phyloP scores from a whole-genome alignment of 2,113 vertebrate genomes.

The Microtus pennsylvanicus region DNA sequence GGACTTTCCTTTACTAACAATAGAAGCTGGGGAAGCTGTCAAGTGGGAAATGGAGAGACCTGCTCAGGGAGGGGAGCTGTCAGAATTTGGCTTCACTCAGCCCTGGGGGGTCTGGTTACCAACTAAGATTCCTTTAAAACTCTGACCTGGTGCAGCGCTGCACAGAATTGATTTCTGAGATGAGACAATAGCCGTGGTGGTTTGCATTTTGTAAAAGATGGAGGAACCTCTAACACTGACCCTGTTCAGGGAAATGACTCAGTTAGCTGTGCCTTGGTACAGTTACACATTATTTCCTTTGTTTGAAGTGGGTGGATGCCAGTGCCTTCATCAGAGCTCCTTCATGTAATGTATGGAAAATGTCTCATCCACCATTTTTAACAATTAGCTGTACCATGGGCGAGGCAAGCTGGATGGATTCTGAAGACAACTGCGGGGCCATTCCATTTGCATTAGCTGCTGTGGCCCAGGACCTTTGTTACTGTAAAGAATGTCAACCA shows the following conservation, averaged over 20 bases:
- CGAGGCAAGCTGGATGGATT: slow-evolving; percentile 62
- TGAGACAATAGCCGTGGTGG: slow-evolving; percentile 83
- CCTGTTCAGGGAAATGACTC: slow-evolving; percentile 68
- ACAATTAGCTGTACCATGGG: slow-evolving; percentile 82
- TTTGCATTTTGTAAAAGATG: slow-evolving; percentile 83
- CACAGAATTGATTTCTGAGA: slow-evolving; percentile 71
- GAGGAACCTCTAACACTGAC: slow-evolving; percentile 80
- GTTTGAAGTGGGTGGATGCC: slow-evolving; percentile 87
- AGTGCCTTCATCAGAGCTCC: slow-evolving; percentile 82
- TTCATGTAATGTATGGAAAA: slow-evolving; percentile 83
- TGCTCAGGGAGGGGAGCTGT: neutral
- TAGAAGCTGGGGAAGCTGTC: slow-evolving; percentile 71
- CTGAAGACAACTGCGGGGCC: slow-evolving; percentile 80
- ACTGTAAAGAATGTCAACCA: slow-evolving; percentile 24
- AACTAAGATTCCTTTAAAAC: slow-evolving; percentile 62
- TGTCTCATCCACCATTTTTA: slow-evolving; percentile 77
- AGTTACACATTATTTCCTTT: slow-evolving; percentile 88
- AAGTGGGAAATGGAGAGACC: slow-evolving; percentile 39
- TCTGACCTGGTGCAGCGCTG: slow-evolving; percentile 70
- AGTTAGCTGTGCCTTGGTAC: slow-evolving; percentile 79
- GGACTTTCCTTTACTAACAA: slow-evolving; percentile 77
- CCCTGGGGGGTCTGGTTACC: slow-evolving; percentile 69
- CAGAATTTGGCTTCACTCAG: neutral
- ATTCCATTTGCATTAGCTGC: slow-evolving; percentile 76
- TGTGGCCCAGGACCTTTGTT: slow-evolving; percentile 73